phyloP scores from a whole-genome alignment of 2,113 vertebrate species.

The Dromaius novaehollandiae region DNA sequence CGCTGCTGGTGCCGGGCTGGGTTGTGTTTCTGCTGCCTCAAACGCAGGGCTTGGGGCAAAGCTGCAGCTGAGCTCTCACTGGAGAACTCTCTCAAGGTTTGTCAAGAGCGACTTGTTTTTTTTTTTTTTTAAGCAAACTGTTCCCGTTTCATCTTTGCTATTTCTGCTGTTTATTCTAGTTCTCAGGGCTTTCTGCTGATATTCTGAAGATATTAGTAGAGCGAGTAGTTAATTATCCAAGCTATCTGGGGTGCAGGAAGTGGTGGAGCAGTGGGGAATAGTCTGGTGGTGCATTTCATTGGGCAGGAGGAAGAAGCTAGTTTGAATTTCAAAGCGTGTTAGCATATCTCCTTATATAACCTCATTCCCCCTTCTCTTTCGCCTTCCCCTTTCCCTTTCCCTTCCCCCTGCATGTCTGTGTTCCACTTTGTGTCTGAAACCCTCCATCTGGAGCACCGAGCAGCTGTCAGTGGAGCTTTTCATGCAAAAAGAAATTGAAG shows the following conservation, averaged over 20 bases:
- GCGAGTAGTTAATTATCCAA: background rate
- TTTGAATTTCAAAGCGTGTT: background rate
- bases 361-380: background rate
- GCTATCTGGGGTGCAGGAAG: conserved; percentile 4
- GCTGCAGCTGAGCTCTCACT: background rate
- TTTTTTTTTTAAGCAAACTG: background rate
- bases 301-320: background rate
- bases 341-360: background rate
- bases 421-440: conserved; percentile 10
- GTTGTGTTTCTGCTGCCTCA: background rate
- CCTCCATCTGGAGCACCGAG: conserved; percentile 44
- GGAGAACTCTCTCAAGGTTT: background rate
- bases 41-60: background rate
- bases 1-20: fast-evolving
- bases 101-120: background rate
- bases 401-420: background rate
- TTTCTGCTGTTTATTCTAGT: background rate
- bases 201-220: background rate
- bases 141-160: background rate
- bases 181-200: background rate
- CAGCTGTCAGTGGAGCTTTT: conserved; percentile 53
- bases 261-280: background rate
- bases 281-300: background rate
- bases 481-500: conserved; percentile 31
- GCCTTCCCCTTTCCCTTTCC: background rate